phyloP scores from a whole-genome alignment of 2,888 invertebrate species.

The Dynastes tityus region DNA sequence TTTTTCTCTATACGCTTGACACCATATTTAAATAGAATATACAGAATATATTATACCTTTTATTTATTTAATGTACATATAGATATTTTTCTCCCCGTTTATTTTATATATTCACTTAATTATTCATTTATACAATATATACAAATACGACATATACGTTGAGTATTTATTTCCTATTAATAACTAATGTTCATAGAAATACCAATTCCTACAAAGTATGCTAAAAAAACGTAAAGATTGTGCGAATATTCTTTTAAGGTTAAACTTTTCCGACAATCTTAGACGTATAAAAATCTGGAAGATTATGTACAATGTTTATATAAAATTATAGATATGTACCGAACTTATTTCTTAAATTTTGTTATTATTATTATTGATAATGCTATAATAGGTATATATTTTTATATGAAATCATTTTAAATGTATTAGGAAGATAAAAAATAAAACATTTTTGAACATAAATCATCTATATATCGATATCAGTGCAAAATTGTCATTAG shows the following conservation, averaged over 20 bases:
- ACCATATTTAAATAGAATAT: not conserved
- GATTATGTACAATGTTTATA: conserved; percentile 18
- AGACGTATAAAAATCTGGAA: conserved; percentile 19
- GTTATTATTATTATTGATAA: too few species aligned
- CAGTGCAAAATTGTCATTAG: too few species aligned
- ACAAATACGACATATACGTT: too few species aligned
- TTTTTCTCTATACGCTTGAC: not conserved
- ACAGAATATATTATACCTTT: not conserved
- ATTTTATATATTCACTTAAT: not conserved
- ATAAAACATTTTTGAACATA: too few species aligned
- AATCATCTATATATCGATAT: too few species aligned
- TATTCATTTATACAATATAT: too few species aligned
- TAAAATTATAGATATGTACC: not conserved
- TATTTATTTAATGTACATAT: not conserved
- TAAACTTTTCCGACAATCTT: not conserved
- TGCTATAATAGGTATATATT: too few species aligned
- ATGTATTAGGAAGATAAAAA: too few species aligned
- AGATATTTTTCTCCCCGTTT: not conserved
- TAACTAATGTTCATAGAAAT: not conserved
- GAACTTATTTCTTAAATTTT: not conserved
- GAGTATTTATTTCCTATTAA: not conserved
- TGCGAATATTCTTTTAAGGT: not conserved
- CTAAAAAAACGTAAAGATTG: too few species aligned
- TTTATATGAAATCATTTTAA: too few species aligned
- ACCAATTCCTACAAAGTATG: not conserved